Evolutionary conservation across 2,797 vertebrate genomes (phyloP), one percentile per base, ranked within the genome.

Genomic region (Rhinoraja longicauda): DNA sequence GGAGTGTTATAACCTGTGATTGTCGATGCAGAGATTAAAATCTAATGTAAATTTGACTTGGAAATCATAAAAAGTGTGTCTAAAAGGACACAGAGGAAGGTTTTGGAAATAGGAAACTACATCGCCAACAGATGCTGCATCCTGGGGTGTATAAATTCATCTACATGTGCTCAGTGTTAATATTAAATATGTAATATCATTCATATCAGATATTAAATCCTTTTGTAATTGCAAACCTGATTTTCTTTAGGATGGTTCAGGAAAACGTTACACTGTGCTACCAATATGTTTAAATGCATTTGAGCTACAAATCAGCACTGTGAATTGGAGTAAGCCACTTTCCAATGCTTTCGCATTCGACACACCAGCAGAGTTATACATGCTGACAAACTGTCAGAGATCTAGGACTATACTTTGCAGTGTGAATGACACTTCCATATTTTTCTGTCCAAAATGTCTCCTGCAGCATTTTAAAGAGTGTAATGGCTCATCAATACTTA

Each of bases 401-500:
- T 12, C 4, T 26, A 92, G 21, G 29, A 88, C 84, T 9, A 36
- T 15, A 86, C 13, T 64, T 32, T n/a, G 15, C 59, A 9, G 59
- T 0, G 29, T 32, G 84, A 88, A 88, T 91, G 62, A 73, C 90
- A 75, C 24, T 57, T 92, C 15, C 10, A 5, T 72, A 91, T 91
- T 72, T 91, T 92, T 53, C 90, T 92, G 64, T 57, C 70, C 36
- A 72, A 73, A 45, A n/a, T 57, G 21, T 53, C 90, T 92, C 90
- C 17, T 29, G 70, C 39, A 92, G 72, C 45, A 75, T 73, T 92
- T 39, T 57, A 91, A 24, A 91, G 39, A 91, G 3, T 26, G 32
- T 91, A 19, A 73, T 8, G 15, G 12, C 36, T 67, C 29, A 19
- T 67, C 86, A 39, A n/a, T 62, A 97, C 98, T 97, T 96, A 99